Evolutionary conservation across 1,140 invertebrate genomes (phyloP).

Genomic region (Eupristina koningsbergeri): DNA sequence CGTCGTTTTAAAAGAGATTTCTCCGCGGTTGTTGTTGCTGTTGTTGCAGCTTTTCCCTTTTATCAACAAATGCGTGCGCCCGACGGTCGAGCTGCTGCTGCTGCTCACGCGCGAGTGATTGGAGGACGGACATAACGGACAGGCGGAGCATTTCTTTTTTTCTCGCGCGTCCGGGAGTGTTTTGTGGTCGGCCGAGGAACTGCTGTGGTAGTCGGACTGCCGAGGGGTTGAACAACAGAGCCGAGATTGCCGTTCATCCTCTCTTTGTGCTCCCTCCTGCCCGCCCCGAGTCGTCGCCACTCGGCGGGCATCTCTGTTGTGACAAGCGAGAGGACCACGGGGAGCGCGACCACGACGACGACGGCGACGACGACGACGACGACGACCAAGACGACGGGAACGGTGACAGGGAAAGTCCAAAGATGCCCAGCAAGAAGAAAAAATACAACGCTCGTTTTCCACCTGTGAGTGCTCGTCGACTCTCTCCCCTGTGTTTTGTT

Average conservation of each 20-base stretch:
- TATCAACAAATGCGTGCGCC: no score
- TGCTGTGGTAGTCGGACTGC: no score
- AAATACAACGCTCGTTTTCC: constrained; percentile 97
- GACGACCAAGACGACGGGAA: not conserved
- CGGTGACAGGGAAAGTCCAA: constrained; percentile 54
- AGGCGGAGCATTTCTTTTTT: not conserved
- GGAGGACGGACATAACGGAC: not conserved
- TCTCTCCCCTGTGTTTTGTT: constrained; percentile 8
- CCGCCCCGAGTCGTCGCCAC: not conserved
- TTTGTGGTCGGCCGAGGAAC: not conserved
- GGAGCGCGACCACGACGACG: not conserved
- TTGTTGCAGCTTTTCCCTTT: no score
- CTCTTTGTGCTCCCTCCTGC: no score
- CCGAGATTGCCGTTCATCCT: no score
- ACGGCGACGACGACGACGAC: constrained; percentile 4
- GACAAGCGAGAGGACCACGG: not conserved
- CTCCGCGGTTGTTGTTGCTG: no score
- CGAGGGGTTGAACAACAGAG: constrained; percentile 20
- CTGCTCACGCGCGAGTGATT: not conserved
- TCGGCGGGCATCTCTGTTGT: not conserved
- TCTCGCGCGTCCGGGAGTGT: no score
- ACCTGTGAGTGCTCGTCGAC: constrained; percentile 81
- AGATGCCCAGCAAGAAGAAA: constrained; percentile 96
- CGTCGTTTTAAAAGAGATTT: no score
- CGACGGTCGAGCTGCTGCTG: not conserved